Conservation (phyloP, 2,113 vertebrate species). For the Triplophysa siluroides region DNA sequence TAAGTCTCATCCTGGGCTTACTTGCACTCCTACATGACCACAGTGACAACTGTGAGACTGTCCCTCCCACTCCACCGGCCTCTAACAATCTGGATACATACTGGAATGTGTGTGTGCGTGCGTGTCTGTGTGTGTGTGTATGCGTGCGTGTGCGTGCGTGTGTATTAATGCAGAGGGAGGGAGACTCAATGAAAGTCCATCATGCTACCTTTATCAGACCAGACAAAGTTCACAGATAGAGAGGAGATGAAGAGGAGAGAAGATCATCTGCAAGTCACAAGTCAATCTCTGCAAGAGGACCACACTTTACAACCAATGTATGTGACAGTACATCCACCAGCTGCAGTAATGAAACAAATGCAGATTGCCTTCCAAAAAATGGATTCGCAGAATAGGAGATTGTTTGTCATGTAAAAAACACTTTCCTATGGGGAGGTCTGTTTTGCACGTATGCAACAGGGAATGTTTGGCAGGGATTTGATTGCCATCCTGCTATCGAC, state of each 20-base stretch:
- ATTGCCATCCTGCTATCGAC: slow-evolving; percentile 65
- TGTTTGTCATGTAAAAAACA: too few species aligned
- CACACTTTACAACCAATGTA: background rate
- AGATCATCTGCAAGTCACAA: slow-evolving; percentile 74
- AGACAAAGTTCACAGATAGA: slow-evolving; percentile 89
- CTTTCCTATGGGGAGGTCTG: background rate
- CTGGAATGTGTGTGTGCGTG: slow-evolving; percentile 52
- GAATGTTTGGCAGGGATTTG: slow-evolving; percentile 44
- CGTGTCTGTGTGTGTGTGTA: slow-evolving; percentile 45
- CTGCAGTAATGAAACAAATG: background rate
- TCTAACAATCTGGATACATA: slow-evolving; percentile 50
- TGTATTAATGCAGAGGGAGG: slow-evolving; percentile 49
- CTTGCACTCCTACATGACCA: slow-evolving; percentile 62
- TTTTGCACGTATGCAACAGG: slow-evolving; percentile 12
- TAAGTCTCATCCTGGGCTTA: slow-evolving; percentile 38
- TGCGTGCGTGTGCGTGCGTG: background rate
- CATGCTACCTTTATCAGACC: slow-evolving; percentile 75
- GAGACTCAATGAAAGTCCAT: slow-evolving; percentile 69
- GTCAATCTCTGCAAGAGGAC: slow-evolving; percentile 65
- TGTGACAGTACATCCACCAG: background rate
- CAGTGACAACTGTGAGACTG: slow-evolving; percentile 62
- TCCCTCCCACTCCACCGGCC: slow-evolving; percentile 64
- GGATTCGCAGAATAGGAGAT: background rate
- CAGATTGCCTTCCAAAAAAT: background rate
- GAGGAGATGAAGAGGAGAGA: slow-evolving; percentile 73